A percentile compares a stretch with the other conserved stretches of the same genome.
Evolutionary conservation across 2,888 invertebrate species (phyloP).

Genomic region (Capitulum mitella): DNA sequence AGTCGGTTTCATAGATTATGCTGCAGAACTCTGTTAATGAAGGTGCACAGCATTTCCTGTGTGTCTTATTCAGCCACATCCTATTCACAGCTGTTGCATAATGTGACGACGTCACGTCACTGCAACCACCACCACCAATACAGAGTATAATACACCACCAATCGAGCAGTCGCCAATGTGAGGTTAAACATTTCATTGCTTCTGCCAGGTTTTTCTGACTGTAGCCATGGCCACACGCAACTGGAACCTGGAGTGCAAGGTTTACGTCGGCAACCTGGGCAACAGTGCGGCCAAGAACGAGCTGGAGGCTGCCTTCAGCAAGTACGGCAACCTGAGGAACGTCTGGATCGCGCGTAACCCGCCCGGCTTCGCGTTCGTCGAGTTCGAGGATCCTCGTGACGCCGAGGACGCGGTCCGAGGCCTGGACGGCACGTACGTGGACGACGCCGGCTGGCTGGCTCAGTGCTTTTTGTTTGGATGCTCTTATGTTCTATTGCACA

Average conservation of each 20-base stretch:
- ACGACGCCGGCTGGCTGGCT: constrained; percentile 37
- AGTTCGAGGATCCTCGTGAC: constrained; percentile 82
- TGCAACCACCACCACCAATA: no score
- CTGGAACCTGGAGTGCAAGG: constrained; percentile 82
- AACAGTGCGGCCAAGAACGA: constrained; percentile 87
- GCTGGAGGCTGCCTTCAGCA: constrained; percentile 75
- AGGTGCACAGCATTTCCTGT: no score
- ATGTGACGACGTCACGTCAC: no score
- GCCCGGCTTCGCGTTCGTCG: constrained; percentile 84
- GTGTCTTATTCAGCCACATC: no score
- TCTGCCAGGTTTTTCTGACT: background rate
- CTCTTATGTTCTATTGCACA: constrained; percentile 21
- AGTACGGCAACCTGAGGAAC: constrained; percentile 80
- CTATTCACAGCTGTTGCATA: no score
- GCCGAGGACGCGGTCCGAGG: constrained; percentile 81
- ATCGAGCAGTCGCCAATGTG: no score
- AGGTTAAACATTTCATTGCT: no score
- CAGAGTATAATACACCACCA: no score
- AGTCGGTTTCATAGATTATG: no score
- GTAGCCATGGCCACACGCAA: constrained; percentile 49
- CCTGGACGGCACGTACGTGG: constrained; percentile 69
- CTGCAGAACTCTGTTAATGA: no score
- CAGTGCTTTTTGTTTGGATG: background rate
- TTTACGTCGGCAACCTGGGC: constrained; percentile 85
- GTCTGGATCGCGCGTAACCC: constrained; percentile 93